Evolutionary conservation across 2,113 vertebrate species (phyloP).

Genomic region (Ochotona princeps): DNA sequence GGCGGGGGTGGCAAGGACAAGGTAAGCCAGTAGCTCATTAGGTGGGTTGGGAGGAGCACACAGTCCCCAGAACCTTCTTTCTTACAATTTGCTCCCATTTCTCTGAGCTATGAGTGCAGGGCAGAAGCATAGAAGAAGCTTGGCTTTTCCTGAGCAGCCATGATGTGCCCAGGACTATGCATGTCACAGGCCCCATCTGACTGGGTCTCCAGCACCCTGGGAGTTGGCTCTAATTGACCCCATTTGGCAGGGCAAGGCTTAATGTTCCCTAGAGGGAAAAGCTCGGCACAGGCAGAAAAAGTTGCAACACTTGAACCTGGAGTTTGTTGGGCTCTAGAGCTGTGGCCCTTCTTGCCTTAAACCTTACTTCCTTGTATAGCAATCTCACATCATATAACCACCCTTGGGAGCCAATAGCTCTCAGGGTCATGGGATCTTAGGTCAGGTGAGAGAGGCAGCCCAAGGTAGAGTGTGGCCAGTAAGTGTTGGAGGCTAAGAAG

Average conservation of each 20-base stretch:
- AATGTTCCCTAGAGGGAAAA: no score
- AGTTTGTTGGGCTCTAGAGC: neutral
- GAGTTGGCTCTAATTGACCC: neutral
- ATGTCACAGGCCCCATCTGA: neutral
- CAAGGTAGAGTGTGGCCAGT: no score
- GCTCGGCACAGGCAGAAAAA: neutral
- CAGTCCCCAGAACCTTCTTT: fast-evolving
- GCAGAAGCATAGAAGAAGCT: fast-evolving
- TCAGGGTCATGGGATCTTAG: neutral
- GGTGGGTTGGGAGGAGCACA: neutral
- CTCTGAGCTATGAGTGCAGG: neutral
- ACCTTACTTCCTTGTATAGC: neutral
- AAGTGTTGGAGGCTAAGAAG: neutral
- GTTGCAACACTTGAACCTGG: neutral
- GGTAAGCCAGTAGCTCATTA: no score
- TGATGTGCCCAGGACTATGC: fast-evolving
- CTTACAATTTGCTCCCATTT: neutral
- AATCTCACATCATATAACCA: fast-evolving
- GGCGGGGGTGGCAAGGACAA: neutral
- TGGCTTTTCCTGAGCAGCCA: neutral
- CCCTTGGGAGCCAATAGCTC: neutral
- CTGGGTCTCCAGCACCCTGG: fast-evolving
- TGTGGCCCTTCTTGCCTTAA: neutral
- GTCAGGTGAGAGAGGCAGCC: neutral
- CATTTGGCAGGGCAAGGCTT: neutral